A percentile compares a stretch with the other conserved stretches of the same genome.
These are phyloP conservation scores for Coryphaenoides rupestris DNA, from an alignment of 2,113 vertebrate species.

Conservation along the genomic window DNA sequence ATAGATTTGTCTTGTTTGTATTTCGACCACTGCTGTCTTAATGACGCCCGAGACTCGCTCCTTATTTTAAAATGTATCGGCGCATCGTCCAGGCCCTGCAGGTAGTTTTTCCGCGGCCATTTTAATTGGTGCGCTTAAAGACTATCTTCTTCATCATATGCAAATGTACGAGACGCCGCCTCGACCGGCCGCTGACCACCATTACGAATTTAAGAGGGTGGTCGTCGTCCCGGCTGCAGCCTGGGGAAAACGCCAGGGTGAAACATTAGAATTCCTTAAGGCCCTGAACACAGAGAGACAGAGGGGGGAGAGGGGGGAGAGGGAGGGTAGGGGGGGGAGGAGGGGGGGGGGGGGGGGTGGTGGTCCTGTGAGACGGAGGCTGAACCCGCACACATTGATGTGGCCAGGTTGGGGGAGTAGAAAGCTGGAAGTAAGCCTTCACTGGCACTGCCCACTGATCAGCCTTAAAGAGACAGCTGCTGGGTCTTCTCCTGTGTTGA, in stretches of 20 bases:
- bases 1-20: constrained; percentile 71
- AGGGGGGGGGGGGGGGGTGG: constrained; percentile 4
- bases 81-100: constrained; percentile 41
- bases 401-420: constrained; percentile 8
- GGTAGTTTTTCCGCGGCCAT: constrained; percentile 50
- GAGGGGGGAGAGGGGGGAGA: too few relatives aligned
- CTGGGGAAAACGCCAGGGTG: constrained; percentile 77
- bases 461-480: constrained; percentile 1
- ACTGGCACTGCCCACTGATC: neutral
- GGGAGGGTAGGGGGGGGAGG: too few relatives aligned
- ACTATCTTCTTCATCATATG: constrained; percentile 90
- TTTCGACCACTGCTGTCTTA: constrained; percentile 49
- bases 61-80: constrained; percentile 49
- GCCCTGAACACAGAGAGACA: too few relatives aligned
- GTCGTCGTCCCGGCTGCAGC: constrained; percentile 81
- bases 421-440: constrained; percentile 8
- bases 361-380: constrained; percentile 17
- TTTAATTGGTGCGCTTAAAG: constrained; percentile 92
- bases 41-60: constrained; percentile 51
- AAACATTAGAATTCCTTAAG: constrained; percentile 85
- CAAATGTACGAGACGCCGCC: constrained; percentile 82
- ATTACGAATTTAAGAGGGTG: constrained; percentile 95
- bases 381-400: constrained; percentile 38
- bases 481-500: constrained; percentile 6
- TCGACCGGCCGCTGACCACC: constrained; percentile 89